Base-by-base conservation (phyloP, 30 jellyfish, hydroid and myxozoan genomes). In the Aurelia aurita complex sp. Pacific region DNA sequence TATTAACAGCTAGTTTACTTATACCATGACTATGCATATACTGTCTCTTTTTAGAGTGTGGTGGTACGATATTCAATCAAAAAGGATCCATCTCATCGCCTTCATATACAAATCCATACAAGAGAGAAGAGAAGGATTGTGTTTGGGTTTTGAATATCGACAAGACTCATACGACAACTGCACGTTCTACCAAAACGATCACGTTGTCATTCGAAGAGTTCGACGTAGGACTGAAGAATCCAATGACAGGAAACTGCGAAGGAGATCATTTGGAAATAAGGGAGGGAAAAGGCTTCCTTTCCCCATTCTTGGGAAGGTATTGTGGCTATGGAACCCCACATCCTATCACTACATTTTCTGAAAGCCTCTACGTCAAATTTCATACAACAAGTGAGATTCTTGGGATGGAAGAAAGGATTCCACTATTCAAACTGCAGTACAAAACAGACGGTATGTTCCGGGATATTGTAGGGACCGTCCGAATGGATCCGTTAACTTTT, bases 241-340 rank as follows among this genome's bases (percentile, higher is more conserved):
- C 74, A 32, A 63, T 16, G 14, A 78, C 93, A 3, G 98, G 96
- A 23, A 51, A 72, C 46, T 94, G 98, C 82, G 91, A 83, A 23
- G 91, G 87, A 23, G 98, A 88, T 43, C 83, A 76, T 64, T 85
- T 94, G 5, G 98, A 88, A 80, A 78, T 94, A 17, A 90, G 98
- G 32, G 96, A 89, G 40, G 98, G 98, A 15, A 88, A 82, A 88
- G 98, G 98, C 19, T 94, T 79, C 69, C 82, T 94, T 51, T 86
- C 97, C 4, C 98, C 98, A 16, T 84, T 81, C 69, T 59, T 94
- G 29, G 74, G 74, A 11, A 73, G 92, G 33, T 69, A 63, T 77
- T 94, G 98, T 77, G 98, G 98, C 18, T 67, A 79, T 17, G 67
- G 64, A 46, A 33, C 33, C 4, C 97, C 97, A 36, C 92, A 95